Evolutionary conservation across 1,140 invertebrate genomes (phyloP).

Genomic region (Hestina assimilis): DNA sequence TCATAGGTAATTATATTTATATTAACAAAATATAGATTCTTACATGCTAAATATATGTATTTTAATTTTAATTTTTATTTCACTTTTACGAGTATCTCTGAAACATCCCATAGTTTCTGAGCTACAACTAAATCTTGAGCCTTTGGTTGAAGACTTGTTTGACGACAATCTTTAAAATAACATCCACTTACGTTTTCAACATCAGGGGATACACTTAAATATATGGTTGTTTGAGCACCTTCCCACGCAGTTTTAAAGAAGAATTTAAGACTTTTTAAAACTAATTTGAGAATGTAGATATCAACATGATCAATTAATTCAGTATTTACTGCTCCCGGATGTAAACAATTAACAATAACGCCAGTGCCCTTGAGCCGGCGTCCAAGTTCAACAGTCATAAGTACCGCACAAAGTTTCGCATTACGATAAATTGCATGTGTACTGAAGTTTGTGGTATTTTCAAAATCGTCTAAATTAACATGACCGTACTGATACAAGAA

Average conservation of each 20-base stretch:
- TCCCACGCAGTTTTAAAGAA: constrained; percentile 54
- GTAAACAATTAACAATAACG: constrained; percentile 88
- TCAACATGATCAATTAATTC: constrained; percentile 31
- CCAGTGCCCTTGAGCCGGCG: constrained; percentile 84
- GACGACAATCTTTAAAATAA: constrained; percentile 80
- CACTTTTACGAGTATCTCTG: constrained; percentile 57
- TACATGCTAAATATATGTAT: no score
- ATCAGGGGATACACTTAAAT: constrained; percentile 79
- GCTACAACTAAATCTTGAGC: constrained; percentile 54
- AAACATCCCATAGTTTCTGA: constrained; percentile 66
- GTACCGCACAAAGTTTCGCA: constrained; percentile 91
- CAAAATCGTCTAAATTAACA: constrained; percentile 85
- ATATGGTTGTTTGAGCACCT: constrained; percentile 80
- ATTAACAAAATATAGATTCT: no score
- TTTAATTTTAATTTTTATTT: no score
- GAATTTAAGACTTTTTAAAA: constrained; percentile 18
- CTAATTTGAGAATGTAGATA: constrained; percentile 17
- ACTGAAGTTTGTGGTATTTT: constrained; percentile 2
- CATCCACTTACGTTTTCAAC: constrained; percentile 77
- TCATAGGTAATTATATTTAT: no score
- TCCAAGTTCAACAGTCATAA: constrained; percentile 89
- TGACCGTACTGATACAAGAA: constrained; percentile 83
- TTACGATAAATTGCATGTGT: constrained; percentile 47
- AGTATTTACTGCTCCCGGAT: constrained; percentile 82
- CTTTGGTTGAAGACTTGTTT: constrained; percentile 30